Evolutionary conservation across 2,113 vertebrate genomes (phyloP).

Genomic region (Dromas ardeola): DNA sequence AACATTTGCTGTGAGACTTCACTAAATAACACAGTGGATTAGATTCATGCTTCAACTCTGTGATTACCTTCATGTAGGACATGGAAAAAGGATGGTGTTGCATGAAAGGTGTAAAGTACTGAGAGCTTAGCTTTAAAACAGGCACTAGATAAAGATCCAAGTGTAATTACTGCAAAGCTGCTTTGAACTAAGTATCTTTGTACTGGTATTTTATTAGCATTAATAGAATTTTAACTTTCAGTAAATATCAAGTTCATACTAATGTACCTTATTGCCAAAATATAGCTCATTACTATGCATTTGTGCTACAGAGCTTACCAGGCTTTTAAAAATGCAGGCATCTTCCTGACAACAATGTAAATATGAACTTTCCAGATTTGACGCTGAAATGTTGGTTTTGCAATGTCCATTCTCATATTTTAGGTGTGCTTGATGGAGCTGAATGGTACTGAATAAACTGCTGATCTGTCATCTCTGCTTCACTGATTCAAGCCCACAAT

Average conservation of each 20-base stretch:
- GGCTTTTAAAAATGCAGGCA: not conserved
- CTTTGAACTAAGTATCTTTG: not conserved
- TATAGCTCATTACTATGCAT: not conserved
- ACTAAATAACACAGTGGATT: not conserved
- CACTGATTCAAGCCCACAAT: slow-evolving; percentile 15
- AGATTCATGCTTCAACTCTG: not conserved
- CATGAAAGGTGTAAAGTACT: not conserved
- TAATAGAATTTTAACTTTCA: not conserved
- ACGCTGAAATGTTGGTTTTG: not conserved
- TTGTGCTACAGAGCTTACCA: not conserved
- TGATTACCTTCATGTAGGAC: not conserved
- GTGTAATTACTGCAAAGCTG: not conserved
- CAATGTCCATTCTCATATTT: not conserved
- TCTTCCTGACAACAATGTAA: not conserved
- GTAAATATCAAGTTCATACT: not conserved
- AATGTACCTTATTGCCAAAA: not conserved
- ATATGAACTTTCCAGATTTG: not conserved
- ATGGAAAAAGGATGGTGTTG: not conserved
- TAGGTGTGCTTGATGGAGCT: slow-evolving; percentile 41
- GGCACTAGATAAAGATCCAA: not conserved
- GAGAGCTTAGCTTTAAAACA: not conserved
- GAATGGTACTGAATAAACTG: slow-evolving; percentile 26
- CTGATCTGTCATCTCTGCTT: slow-evolving; percentile 42
- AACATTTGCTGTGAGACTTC: not conserved
- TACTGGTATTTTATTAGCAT: not conserved